Conservation (phyloP, 1,140 invertebrate species). For the Helicoverpa zea region DNA sequence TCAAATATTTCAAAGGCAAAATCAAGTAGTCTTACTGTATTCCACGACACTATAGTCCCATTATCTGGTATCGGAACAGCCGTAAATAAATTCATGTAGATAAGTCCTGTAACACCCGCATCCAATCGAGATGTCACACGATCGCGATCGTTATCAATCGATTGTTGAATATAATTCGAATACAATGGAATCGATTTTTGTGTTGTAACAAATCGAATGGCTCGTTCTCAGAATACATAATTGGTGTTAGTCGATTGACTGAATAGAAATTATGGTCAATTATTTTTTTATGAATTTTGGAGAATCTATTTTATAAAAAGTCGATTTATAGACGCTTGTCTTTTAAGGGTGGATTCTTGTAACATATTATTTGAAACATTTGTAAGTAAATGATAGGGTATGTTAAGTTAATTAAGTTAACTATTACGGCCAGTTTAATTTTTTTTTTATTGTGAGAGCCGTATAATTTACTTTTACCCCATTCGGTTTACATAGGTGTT, state of each 20-base stretch:
- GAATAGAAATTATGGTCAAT: conserved; percentile 36
- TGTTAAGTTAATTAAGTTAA: conserved; percentile 18
- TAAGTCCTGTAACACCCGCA: conserved; percentile 50
- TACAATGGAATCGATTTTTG: conserved; percentile 52
- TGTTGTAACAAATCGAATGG: conserved; percentile 40
- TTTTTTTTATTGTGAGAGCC: not conserved
- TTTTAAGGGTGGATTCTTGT: conserved; percentile 3
- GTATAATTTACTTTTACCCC: not conserved
- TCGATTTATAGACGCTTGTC: conserved; percentile 23
- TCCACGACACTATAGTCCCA: not conserved
- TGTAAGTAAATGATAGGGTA: conserved; percentile 29
- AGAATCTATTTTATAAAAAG: conserved; percentile 19
- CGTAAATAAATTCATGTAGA: conserved; percentile 48
- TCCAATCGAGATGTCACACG: conserved; percentile 50
- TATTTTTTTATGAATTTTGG: conserved; percentile 29
- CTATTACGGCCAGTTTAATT: not conserved
- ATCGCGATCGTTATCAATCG: conserved; percentile 53
- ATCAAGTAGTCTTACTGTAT: not conserved
- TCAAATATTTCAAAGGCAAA: not conserved
- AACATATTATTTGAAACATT: conserved; percentile 3
- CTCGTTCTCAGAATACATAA: conserved; percentile 46
- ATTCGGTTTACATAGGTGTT: not conserved
- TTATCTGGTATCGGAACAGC: conserved; percentile 10
- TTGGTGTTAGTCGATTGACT: conserved; percentile 46
- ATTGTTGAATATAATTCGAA: conserved; percentile 52